Conservation (phyloP, 1,140 invertebrate species). For the Drosophila littoralis region DNA sequence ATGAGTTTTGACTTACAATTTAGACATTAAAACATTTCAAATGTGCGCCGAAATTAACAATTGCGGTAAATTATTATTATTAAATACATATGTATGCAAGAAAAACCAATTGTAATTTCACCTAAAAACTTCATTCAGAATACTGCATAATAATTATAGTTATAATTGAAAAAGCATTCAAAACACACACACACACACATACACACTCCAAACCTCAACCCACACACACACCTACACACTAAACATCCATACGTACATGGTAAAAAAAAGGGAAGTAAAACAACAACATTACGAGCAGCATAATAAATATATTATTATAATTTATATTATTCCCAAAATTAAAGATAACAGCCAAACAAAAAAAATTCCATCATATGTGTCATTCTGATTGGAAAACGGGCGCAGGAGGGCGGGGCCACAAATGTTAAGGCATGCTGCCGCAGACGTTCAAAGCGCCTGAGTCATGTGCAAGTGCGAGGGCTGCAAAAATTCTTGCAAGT, state of each 20-base stretch:
- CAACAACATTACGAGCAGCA: conserved; percentile 76
- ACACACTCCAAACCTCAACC: conserved; percentile 49
- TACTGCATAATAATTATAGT: conserved; percentile 72
- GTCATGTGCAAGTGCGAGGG: conserved; percentile 64
- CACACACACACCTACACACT: conserved; percentile 26
- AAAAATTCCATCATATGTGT: conserved; percentile 41
- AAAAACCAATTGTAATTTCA: conserved; percentile 69
- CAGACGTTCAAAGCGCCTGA: conserved; percentile 41
- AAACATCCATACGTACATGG: conserved; percentile 69
- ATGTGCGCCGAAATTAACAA: conserved; percentile 56
- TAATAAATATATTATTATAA: conserved; percentile 81
- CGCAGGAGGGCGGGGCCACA: neutral
- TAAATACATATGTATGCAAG: conserved; percentile 31
- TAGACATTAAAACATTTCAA: conserved; percentile 60
- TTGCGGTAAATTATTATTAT: conserved; percentile 47
- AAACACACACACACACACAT: conserved; percentile 30
- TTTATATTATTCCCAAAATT: conserved; percentile 83
- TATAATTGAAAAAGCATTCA: conserved; percentile 68
- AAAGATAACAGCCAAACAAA: conserved; percentile 81
- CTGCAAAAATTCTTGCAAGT: conserved; percentile 3
- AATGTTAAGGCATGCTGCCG: conserved; percentile 32
- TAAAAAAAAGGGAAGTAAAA: conserved; percentile 76
- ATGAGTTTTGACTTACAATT: conserved; percentile 80
- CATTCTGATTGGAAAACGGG: conserved; percentile 26
- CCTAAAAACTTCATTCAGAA: conserved; percentile 69